Percentiles rank a stretch among this genome's conserved stretches.
phyloP scores from a whole-genome alignment of 92 coral and sea anemone genomes.

The Palythoa grandis region DNA sequence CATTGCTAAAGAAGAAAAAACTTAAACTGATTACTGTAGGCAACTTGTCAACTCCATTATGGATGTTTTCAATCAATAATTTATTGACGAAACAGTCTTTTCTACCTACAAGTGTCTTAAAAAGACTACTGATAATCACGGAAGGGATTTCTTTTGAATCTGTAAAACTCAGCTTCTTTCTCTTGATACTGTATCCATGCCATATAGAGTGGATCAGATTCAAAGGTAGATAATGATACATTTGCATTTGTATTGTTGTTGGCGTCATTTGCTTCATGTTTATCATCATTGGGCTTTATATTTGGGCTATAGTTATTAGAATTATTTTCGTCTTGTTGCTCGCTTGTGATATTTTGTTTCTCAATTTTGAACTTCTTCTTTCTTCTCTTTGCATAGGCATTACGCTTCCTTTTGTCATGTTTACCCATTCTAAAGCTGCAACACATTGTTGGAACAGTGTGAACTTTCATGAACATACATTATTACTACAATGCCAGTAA shows the following conservation, averaged over 20 bases:
- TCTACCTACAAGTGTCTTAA: neutral
- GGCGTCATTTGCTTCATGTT: neutral
- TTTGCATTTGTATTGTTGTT: neutral
- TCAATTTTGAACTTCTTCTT: neutral
- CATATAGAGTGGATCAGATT: slow-evolving; percentile 8
- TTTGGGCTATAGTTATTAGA: neutral
- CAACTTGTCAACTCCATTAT: neutral
- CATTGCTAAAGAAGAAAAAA: no score
- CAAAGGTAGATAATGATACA: neutral
- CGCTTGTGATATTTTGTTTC: neutral
- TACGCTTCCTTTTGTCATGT: slow-evolving; percentile 3
- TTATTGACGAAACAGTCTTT: neutral
- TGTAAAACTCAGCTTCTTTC: neutral
- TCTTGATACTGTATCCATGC: neutral
- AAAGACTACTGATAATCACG: neutral
- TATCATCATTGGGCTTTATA: neutral
- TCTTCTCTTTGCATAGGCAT: slow-evolving; percentile 6
- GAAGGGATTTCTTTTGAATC: neutral
- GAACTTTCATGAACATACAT: neutral
- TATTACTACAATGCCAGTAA: neutral
- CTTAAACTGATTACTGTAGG: no score
- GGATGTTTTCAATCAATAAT: neutral
- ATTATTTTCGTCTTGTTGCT: neutral
- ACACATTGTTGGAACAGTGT: neutral
- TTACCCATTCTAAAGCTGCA: slow-evolving; percentile 6